A percentile compares a stretch with the other conserved stretches of the same genome.
Evolutionary conservation across 1,140 invertebrate genomes (phyloP).

Genomic region (Drosophila saltans): DNA sequence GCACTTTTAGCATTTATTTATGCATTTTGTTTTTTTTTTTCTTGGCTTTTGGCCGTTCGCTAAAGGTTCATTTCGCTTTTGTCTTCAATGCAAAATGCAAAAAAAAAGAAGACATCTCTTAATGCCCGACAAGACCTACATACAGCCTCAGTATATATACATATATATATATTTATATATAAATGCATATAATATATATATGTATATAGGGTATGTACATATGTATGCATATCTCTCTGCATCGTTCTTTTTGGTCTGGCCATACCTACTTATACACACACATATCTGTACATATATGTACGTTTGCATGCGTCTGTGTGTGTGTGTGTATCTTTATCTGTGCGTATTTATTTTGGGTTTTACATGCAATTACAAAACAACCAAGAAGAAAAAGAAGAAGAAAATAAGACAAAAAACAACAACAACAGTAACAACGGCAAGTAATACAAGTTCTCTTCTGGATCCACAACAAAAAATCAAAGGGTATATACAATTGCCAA

Average conservation of each 20-base stretch:
- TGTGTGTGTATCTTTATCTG: slow-evolving; percentile 61
- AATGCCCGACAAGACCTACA: neutral
- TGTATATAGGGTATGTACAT: no score
- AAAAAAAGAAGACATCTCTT: slow-evolving; percentile 24
- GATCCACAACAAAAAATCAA: neutral
- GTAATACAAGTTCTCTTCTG: slow-evolving; percentile 51
- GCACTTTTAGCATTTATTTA: slow-evolving; percentile 55
- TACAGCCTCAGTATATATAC: slow-evolving; percentile 12
- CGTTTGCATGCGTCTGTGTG: slow-evolving; percentile 36
- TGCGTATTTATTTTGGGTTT: slow-evolving; percentile 75
- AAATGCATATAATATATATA: slow-evolving; percentile 30
- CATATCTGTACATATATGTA: slow-evolving; percentile 36
- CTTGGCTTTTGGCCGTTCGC: slow-evolving; percentile 13
- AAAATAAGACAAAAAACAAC: slow-evolving; percentile 17
- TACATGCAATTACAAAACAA: slow-evolving; percentile 67
- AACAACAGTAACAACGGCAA: slow-evolving; percentile 47
- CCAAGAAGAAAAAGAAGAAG: slow-evolving; percentile 18
- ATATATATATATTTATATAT: slow-evolving; percentile 35
- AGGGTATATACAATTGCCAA: neutral
- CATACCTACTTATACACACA: neutral
- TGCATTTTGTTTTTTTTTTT: slow-evolving; percentile 20
- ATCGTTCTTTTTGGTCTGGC: no score
- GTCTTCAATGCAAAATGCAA: slow-evolving; percentile 35
- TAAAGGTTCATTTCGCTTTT: slow-evolving; percentile 50
- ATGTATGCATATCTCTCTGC: no score